These are phyloP conservation scores for Alviniconcha strummeri DNA, from an alignment of 2,888 invertebrate genomes.

Conservation along the genomic window DNA sequence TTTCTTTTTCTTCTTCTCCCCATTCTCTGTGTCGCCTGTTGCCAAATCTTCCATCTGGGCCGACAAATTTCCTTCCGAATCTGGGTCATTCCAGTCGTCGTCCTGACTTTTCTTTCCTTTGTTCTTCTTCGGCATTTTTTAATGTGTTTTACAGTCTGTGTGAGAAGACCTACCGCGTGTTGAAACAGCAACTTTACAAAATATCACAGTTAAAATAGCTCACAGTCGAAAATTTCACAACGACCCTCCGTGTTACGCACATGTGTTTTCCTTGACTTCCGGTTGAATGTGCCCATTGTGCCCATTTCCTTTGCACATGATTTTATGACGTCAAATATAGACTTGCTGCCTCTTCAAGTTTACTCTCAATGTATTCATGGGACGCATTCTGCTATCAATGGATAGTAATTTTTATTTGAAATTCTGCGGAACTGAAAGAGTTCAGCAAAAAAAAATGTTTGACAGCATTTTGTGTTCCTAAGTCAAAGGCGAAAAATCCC, in stretches of 20 bases:
- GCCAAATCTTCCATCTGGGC: slow-evolving; percentile 57
- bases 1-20: slow-evolving; percentile 29
- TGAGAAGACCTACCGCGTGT: neutral
- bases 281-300: neutral
- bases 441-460: no score
- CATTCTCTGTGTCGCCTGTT: slow-evolving; percentile 35
- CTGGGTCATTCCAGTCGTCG: slow-evolving; percentile 56
- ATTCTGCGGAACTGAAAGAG: no score
- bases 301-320: neutral
- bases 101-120: slow-evolving; percentile 54
- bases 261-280: neutral
- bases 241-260: neutral
- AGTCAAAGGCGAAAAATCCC: neutral
- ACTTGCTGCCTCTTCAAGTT: no score
- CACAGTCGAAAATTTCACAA: neutral
- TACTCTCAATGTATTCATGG: no score
- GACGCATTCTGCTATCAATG: no score
- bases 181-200: neutral
- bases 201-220: neutral
- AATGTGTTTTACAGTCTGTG: neutral
- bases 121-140: slow-evolving; percentile 58
- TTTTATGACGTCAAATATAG: slow-evolving; percentile 8
- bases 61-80: slow-evolving; percentile 48
- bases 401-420: no score
- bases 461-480: no score